phyloP scores from a whole-genome alignment of 1,140 invertebrate genomes.

The Panagrolaimus sp. region DNA sequence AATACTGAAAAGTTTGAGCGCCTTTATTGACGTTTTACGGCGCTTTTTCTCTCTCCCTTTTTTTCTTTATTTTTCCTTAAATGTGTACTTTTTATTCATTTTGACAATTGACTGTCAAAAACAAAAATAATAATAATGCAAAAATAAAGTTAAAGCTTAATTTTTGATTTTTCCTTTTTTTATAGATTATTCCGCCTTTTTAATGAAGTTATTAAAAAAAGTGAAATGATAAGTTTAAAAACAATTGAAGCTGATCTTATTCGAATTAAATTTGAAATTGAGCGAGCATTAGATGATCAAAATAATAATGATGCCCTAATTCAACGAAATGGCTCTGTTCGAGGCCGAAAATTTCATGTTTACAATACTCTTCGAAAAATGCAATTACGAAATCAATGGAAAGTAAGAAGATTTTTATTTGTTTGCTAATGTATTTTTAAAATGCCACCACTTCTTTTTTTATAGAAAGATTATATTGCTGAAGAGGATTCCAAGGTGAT shows the following conservation, averaged over 20 bases:
- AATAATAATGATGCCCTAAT: slow-evolving; percentile 20
- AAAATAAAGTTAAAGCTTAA: no score
- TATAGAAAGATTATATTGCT: slow-evolving; percentile 6
- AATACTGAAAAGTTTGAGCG: no score
- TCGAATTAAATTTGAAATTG: slow-evolving; percentile 6
- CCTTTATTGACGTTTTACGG: no score
- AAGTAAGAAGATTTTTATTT: neutral
- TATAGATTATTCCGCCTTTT: no score
- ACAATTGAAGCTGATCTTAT: slow-evolving; percentile 6
- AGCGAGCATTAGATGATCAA: neutral
- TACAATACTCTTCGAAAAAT: slow-evolving; percentile 11
- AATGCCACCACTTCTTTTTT: neutral
- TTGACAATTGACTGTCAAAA: no score
- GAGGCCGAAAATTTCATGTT: slow-evolving; percentile 8
- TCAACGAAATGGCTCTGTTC: slow-evolving; percentile 20
- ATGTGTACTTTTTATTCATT: no score
- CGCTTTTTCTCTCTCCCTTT: no score
- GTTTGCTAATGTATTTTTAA: neutral
- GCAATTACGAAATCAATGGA: slow-evolving; percentile 11
- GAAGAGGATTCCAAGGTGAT: neutral
- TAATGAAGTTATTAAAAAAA: no score
- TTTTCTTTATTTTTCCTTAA: no score
- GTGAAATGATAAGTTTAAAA: neutral
- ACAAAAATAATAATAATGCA: no score
- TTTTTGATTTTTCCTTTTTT: no score